A percentile compares a stretch with the other conserved stretches of the same genome.
Conservation (phyloP, 2,113 vertebrate genomes). For the Danio rerio region GRCz12tu NC_133194.1:12757001-12757500, state of each 20-base stretch:
- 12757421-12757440: not conserved
- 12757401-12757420: constrained; percentile 17
- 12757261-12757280: constrained; percentile 28
- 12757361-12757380: not conserved
- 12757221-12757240: constrained; percentile 6
- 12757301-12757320: constrained; percentile 15
- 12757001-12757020: not conserved
- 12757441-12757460: constrained; percentile 28
- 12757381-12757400: constrained; percentile 33
- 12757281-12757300: not conserved
- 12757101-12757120: constrained; percentile 21
- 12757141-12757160: not conserved
- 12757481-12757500: constrained; percentile 34
- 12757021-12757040: not conserved
- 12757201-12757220: not conserved
- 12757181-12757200: not conserved
- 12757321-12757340: not conserved
- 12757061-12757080: not conserved
- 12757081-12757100: constrained; percentile 18
- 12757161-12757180: constrained; percentile 14
- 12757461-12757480: constrained; percentile 33
- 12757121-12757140: constrained; percentile 35
- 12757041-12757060: not conserved
- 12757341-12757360: constrained; percentile 3
- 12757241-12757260: not conserved